Conservation (phyloP, 2,797 vertebrate genomes). For the Chelmon rostratus region DNA sequence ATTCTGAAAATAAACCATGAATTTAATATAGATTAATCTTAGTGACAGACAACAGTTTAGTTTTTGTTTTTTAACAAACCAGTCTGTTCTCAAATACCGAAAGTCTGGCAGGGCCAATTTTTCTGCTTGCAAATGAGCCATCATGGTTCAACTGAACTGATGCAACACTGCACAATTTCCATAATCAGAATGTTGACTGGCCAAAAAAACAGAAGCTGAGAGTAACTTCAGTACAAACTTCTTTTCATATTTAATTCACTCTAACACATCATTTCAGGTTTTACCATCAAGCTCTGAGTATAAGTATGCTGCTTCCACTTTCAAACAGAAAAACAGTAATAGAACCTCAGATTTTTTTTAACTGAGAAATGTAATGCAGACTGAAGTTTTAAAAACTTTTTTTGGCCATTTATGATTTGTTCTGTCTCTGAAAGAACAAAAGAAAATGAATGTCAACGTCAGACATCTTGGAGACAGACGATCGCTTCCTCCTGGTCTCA, state of each 20-base stretch:
- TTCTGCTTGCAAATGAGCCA: background rate
- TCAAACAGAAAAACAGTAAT: conserved; percentile 17
- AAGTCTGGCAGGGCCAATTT: background rate
- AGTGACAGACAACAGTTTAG: background rate
- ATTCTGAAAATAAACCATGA: background rate
- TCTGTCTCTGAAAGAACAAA: background rate
- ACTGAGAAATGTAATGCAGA: background rate
- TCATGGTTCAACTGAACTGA: background rate
- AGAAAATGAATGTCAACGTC: background rate
- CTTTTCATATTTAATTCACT: conserved; percentile 5
- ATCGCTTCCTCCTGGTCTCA: background rate
- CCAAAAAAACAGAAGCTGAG: background rate
- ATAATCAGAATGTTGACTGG: background rate
- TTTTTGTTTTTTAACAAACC: conserved; percentile 2
- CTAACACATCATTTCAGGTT: conserved; percentile 17
- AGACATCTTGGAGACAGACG: background rate
- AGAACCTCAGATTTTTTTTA: background rate
- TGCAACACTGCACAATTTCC: background rate
- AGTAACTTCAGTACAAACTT: background rate
- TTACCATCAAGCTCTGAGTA: conserved; percentile 14
- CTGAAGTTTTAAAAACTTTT: background rate
- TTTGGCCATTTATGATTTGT: background rate
- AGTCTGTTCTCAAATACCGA: background rate
- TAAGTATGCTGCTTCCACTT: conserved; percentile 1
- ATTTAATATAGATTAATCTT: background rate